Percentiles rank a stretch among this genome's conserved stretches.
These are phyloP conservation scores for Thermophis baileyi DNA, from an alignment of 2,113 vertebrate species.

Conservation along the genomic window DNA sequence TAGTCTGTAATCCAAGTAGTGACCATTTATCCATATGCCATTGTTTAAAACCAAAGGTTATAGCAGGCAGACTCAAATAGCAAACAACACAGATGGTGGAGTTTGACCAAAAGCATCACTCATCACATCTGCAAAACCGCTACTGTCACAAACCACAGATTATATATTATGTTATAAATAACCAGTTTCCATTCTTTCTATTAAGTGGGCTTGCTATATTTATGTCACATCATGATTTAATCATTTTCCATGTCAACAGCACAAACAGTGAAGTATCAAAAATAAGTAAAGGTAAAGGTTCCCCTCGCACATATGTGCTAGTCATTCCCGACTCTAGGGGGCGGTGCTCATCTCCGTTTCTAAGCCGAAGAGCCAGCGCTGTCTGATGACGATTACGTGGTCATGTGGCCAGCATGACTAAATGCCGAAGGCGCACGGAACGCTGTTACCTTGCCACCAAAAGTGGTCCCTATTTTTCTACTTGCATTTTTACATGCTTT, in stretches of 20 bases:
- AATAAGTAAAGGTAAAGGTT: too few species aligned
- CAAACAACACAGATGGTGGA: background rate
- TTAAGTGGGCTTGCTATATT: background rate
- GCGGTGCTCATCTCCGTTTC: too few species aligned
- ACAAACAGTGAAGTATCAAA: background rate
- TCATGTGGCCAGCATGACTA: too few species aligned
- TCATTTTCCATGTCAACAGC: background rate
- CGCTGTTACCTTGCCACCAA: too few species aligned
- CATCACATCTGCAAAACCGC: background rate
- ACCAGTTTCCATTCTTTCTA: background rate
- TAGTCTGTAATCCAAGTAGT: background rate
- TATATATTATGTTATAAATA: background rate
- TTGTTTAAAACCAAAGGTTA: slow-evolving; percentile 1
- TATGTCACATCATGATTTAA: background rate
- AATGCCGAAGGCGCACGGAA: too few species aligned
- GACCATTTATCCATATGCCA: background rate
- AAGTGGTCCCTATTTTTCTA: too few species aligned
- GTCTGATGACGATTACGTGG: too few species aligned
- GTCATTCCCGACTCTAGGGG: too few species aligned
- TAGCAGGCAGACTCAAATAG: background rate
- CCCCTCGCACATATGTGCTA: too few species aligned
- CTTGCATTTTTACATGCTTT: too few species aligned
- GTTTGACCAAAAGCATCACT: background rate
- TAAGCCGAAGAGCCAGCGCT: too few species aligned
- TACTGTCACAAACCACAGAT: background rate